phyloP scores from a whole-genome alignment of 2,113 vertebrate species.

The Daboia siamensis region DNA sequence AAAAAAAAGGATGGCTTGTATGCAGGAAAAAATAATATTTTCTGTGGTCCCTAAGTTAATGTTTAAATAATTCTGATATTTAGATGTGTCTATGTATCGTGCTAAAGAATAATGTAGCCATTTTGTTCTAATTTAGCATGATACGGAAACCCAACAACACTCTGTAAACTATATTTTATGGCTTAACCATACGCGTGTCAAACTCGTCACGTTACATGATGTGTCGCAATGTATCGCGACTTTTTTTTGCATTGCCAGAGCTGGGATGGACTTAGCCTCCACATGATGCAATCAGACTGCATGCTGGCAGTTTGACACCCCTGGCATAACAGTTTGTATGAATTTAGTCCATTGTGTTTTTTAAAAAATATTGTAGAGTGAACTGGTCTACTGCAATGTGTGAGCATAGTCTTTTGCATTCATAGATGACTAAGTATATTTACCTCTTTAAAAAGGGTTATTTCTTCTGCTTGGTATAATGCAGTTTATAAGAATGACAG shows the following conservation, averaged over 20 bases:
- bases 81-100: background rate
- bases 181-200: background rate
- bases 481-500: too few species aligned
- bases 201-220: too few species aligned
- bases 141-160: background rate
- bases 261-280: too few species aligned
- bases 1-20: background rate
- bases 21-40: background rate
- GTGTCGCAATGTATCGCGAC: too few species aligned
- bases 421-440: background rate
- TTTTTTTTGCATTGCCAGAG: too few species aligned
- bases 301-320: too few species aligned
- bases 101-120: background rate
- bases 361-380: background rate
- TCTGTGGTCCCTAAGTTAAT: background rate
- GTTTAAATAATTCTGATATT: background rate
- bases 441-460: background rate
- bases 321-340: background rate
- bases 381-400: background rate
- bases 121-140: background rate
- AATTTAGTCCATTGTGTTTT: background rate
- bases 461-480: background rate
- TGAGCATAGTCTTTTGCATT: background rate
- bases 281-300: too few species aligned
- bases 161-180: background rate